Evolutionary conservation across 2,113 vertebrate species (phyloP), one percentile per base, ranked within the genome.

Genomic region (Corvus cornix): DNA sequence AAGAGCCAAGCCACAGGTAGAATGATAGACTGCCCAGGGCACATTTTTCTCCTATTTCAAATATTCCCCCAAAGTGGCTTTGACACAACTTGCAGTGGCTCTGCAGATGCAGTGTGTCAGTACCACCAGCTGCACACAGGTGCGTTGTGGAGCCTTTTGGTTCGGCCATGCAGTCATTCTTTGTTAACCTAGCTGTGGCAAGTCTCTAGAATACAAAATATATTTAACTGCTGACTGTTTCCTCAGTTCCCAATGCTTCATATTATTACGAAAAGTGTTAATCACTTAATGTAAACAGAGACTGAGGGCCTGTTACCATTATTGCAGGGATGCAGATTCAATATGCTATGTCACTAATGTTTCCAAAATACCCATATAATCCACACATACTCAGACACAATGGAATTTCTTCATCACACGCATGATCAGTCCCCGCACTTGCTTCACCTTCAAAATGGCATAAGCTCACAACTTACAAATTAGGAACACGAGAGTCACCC

Each of bases 81-180:
- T 56, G 70, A 41, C 9, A 5, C 2, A 0, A 46, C 75, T 86
- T 0, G 0, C 28, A 60, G 28, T 7, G 30, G 68, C 24, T 76
- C 67, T 90, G 62, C 58, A 58, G 51, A 33, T n/a, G 53, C 2
- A 1, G 44, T 7, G 59, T 84, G 56, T 63, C 35, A 48, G 18
- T 3, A 18, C 0, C 1, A 44, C 20, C 31, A 59, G 17, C 53
- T 76, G 44, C 30, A 80, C 41, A 7, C n/a, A 59, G 8, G 13
- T 51, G 6, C 39, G 43, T 3, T 49, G 13, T 19, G 59, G 22
- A 83, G 26, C 20, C 41, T 69, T 81, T 52, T 37, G 37, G 22
- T 68, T 84, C 49, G 66, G 41, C 33, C 13, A 13, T 28, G 44
- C 24, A 62, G 13, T 9, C 6, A 1, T 52, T 88, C 55, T 49